Percentiles rank a stretch among this genome's conserved stretches.
These are phyloP conservation scores for Xenopus petersii DNA, from an alignment of 2,797 vertebrate species.

Conservation along the genomic window DNA sequence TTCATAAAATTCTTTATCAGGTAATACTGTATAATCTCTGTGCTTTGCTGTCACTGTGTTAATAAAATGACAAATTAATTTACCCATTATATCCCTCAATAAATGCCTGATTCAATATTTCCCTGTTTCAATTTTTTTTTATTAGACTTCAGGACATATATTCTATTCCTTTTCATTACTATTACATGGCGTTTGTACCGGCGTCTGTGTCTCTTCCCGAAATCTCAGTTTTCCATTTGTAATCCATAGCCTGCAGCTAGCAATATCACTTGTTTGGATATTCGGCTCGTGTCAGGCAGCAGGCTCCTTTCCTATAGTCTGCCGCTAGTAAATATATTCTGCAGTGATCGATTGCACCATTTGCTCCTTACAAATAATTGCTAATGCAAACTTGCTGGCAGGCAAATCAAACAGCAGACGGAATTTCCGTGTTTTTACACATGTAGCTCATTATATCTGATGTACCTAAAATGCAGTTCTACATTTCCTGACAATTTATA, in stretches of 20 bases:
- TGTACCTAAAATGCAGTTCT: neutral
- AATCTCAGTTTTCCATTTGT: slow-evolving; percentile 18
- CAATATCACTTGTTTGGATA: slow-evolving; percentile 10
- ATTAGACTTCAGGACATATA: neutral
- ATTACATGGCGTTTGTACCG: neutral
- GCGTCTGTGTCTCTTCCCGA: neutral
- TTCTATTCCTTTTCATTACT: neutral
- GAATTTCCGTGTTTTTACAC: slow-evolving; percentile 23
- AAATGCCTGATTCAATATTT: too few species aligned
- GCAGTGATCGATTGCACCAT: slow-evolving; percentile 29
- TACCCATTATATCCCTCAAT: too few species aligned
- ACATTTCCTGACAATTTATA: slow-evolving; percentile 26
- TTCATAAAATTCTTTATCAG: too few species aligned
- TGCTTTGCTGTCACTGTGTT: too few species aligned
- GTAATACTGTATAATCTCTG: too few species aligned
- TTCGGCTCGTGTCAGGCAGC: slow-evolving; percentile 3
- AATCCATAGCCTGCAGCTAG: slow-evolving; percentile 42
- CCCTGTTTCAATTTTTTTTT: too few species aligned
- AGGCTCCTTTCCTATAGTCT: slow-evolving; percentile 12
- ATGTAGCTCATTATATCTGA: slow-evolving; percentile 24
- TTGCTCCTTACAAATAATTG: slow-evolving; percentile 21
- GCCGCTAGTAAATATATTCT: slow-evolving; percentile 23
- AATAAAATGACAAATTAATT: too few species aligned
- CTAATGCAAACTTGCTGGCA: slow-evolving; percentile 14
- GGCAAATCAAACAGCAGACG: slow-evolving; percentile 14